phyloP scores from a whole-genome alignment of 2,888 invertebrate species.

The Callimorpha dominula region DNA sequence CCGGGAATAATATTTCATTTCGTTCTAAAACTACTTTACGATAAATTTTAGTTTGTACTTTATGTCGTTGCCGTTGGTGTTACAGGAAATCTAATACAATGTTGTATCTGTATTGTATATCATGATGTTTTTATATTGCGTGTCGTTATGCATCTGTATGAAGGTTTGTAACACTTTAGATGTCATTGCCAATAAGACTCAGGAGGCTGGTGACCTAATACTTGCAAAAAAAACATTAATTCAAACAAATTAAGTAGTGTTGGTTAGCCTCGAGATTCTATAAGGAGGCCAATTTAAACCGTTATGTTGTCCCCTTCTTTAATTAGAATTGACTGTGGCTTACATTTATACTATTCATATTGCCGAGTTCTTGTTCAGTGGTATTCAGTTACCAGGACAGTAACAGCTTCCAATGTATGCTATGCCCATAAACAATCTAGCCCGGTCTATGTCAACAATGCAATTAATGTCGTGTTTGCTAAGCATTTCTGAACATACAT shows the following conservation, averaged over 20 bases:
- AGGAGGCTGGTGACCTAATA: no score
- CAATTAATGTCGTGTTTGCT: conserved; percentile 15
- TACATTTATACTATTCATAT: neutral
- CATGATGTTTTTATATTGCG: no score
- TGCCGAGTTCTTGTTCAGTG: neutral
- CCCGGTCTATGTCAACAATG: conserved; percentile 19
- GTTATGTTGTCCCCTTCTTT: neutral
- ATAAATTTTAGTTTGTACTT: neutral
- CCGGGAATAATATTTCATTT: neutral
- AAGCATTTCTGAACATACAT: conserved; percentile 12
- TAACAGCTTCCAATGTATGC: neutral
- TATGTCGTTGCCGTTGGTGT: no score
- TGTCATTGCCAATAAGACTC: no score
- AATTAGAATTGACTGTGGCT: neutral
- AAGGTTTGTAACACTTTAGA: no score
- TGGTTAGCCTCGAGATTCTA: no score
- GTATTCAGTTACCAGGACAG: neutral
- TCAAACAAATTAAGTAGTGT: no score
- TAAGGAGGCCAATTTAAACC: no score
- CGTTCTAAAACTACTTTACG: neutral
- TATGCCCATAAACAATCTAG: conserved; percentile 3
- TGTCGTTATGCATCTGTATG: no score
- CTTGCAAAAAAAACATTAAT: no score
- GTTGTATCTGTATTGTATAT: no score
- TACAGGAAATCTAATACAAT: no score